Evolutionary conservation across 2,888 invertebrate species (phyloP).

Genomic region (Calameuta filiformis): DNA sequence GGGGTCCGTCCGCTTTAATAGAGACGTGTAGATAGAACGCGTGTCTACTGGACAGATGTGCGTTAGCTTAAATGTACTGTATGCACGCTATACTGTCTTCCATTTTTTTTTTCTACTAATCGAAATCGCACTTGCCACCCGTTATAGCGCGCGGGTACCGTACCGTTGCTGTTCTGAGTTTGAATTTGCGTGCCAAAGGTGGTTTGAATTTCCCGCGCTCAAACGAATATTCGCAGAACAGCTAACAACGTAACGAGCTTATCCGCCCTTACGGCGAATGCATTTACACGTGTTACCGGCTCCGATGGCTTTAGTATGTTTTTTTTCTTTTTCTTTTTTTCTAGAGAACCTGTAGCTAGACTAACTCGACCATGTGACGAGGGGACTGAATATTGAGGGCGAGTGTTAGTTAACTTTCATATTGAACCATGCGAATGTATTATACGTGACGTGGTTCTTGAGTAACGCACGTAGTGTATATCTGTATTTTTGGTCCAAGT

Average conservation of each 20-base stretch:
- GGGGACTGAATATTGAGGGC: not conserved
- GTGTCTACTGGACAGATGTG: constrained; percentile 1
- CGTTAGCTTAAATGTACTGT: not conserved
- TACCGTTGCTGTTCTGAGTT: not conserved
- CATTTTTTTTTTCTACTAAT: not conserved
- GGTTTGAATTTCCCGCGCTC: not conserved
- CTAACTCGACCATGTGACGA: not conserved
- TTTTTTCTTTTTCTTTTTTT: not conserved
- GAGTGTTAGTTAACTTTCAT: not conserved
- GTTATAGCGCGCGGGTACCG: not conserved
- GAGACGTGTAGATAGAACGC: constrained; percentile 9
- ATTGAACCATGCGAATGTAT: not conserved
- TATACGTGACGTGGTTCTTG: not conserved
- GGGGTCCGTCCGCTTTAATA: constrained; percentile 5
- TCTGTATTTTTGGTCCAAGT: not conserved
- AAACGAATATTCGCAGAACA: not conserved
- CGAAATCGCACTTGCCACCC: not conserved
- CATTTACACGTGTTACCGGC: not conserved
- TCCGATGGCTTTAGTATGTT: not conserved
- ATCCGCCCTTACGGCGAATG: not conserved
- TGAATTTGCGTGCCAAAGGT: not conserved
- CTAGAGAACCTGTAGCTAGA: not conserved
- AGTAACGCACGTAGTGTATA: not conserved
- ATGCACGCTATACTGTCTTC: not conserved
- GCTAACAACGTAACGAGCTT: not conserved